Conservation (phyloP, 35 echinoderm and acorn worm genomes). For the Strongylocentrotus purpuratus region DNA sequence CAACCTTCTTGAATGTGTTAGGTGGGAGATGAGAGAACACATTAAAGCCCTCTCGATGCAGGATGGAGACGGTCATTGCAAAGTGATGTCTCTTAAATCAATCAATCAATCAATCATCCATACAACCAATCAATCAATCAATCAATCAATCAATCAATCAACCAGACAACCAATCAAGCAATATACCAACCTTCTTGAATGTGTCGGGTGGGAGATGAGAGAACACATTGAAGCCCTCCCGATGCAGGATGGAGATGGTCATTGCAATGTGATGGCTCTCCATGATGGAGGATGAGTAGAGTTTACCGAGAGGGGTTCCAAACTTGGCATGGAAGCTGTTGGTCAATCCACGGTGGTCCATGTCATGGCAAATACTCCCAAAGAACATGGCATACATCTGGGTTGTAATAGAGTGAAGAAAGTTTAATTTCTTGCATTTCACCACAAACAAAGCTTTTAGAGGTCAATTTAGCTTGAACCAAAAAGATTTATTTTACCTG, state of each 20-base stretch:
- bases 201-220: conserved; percentile 72
- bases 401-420: not conserved
- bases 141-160: no score
- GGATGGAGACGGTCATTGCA: conserved; percentile 64
- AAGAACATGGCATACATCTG: conserved; percentile 86
- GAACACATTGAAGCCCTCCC: conserved; percentile 82
- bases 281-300: conserved; percentile 84
- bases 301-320: conserved; percentile 62
- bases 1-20: conserved; percentile 78
- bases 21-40: not conserved
- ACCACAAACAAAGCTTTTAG: not conserved
- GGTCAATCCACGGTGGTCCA: conserved; percentile 85
- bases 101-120: no score
- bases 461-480: no score
- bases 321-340: conserved; percentile 84
- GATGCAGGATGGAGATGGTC: conserved; percentile 69
- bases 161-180: not conserved
- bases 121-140: no score
- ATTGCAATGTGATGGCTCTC: conserved; percentile 88
- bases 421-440: not conserved
- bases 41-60: conserved; percentile 23
- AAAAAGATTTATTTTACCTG: no score
- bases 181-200: conserved; percentile 86
- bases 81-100: conserved; percentile 80
- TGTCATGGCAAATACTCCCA: conserved; percentile 87